Conservation (phyloP, 2,797 vertebrate genomes). For the Adelosebastes latens region DNA sequence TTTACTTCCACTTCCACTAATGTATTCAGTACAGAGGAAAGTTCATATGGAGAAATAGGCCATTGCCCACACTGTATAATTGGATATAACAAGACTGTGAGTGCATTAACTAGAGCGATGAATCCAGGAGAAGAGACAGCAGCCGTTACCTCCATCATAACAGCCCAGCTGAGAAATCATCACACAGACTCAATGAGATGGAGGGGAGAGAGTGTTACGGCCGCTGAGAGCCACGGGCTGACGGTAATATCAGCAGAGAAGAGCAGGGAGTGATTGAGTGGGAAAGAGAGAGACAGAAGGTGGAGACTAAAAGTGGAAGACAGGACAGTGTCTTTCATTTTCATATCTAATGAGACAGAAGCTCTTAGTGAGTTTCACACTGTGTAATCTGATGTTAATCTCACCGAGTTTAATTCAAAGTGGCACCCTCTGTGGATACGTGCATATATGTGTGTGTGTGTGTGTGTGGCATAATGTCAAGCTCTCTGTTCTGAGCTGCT, state of each 20-base stretch:
- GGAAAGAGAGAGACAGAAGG: neutral
- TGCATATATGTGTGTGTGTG: neutral
- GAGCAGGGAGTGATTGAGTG: neutral
- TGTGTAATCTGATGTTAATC: constrained; percentile 18
- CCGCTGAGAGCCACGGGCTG: neutral
- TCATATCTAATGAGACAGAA: constrained; percentile 24
- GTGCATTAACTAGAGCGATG: constrained; percentile 43
- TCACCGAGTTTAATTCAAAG: neutral
- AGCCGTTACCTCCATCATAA: constrained; percentile 48
- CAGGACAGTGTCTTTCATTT: constrained; percentile 21
- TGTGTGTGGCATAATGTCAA: neutral
- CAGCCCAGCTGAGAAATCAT: constrained; percentile 60
- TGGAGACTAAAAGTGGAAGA: neutral
- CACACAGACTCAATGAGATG: constrained; percentile 22
- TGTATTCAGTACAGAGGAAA: constrained; percentile 25
- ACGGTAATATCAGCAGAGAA: constrained; percentile 7
- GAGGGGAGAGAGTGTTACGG: constrained; percentile 19
- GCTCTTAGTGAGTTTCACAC: neutral
- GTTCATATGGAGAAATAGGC: constrained; percentile 37
- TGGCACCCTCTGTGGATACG: neutral
- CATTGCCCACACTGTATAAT: constrained; percentile 37
- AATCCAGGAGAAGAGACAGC: constrained; percentile 32
- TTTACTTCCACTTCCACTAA: constrained; percentile 28
- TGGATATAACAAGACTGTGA: constrained; percentile 43
- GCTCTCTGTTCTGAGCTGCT: neutral